phyloP scores from a whole-genome alignment of 2,888 invertebrate species.

The Hirtodrosophila trivittata region DNA sequence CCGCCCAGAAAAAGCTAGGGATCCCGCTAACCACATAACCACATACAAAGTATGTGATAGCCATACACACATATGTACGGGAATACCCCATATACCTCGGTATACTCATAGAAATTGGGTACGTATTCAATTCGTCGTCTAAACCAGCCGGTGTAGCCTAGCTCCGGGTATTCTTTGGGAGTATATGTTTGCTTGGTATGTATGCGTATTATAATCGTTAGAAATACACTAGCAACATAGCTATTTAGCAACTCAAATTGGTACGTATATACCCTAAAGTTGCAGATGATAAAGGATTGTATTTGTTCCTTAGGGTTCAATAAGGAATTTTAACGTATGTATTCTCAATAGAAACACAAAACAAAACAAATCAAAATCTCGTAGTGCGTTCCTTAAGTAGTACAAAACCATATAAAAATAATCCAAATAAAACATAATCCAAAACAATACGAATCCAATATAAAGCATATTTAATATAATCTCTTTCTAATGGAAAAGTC shows the following conservation, averaged over 20 bases:
- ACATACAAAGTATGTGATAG: constrained; percentile 35
- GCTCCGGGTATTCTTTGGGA: constrained; percentile 21
- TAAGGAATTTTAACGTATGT: constrained; percentile 54
- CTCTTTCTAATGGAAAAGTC: constrained; percentile 53
- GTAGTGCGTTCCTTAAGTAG: constrained; percentile 33
- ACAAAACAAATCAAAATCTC: constrained; percentile 44
- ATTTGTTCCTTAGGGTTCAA: constrained; percentile 45
- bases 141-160: constrained; percentile 8
- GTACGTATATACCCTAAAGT: constrained; percentile 50
- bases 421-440: no score
- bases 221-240: constrained; percentile 31
- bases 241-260: constrained; percentile 6
- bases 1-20: constrained; percentile 33
- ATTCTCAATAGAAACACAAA: constrained; percentile 31
- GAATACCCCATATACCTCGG: background rate
- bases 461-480: constrained; percentile 48
- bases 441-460: constrained; percentile 10
- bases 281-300: constrained; percentile 44
- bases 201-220: constrained; percentile 38
- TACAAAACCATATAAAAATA: constrained; percentile 4
- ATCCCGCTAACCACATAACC: constrained; percentile 32
- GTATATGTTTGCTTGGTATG: constrained; percentile 43
- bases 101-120: constrained; percentile 45
- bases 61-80: constrained; percentile 18
- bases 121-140: constrained; percentile 54